A percentile compares a stretch with the other conserved stretches of the same genome.
phyloP scores from a whole-genome alignment of 2,888 invertebrate species.

The Drosophila niveifrons region DNA sequence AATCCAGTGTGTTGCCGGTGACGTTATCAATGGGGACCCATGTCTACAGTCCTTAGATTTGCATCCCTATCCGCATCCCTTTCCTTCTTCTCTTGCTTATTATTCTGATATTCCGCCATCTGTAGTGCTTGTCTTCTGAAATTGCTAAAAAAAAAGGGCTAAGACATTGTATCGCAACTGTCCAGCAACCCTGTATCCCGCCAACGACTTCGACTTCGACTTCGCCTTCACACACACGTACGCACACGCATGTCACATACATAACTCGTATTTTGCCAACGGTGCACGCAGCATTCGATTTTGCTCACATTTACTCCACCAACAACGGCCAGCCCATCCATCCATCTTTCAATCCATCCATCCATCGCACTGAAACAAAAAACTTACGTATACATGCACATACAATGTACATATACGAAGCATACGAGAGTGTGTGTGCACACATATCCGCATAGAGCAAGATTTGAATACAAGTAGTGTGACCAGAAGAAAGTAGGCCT shows the following conservation, averaged over 20 bases:
- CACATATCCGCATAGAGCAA: conserved; percentile 43
- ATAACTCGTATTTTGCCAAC: conserved; percentile 39
- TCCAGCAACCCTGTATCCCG: conserved; percentile 36
- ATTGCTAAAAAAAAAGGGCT: conserved; percentile 52
- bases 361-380: conserved; percentile 34
- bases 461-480: conserved; percentile 57
- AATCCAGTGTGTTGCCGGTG: conserved; percentile 8
- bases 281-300: conserved; percentile 61
- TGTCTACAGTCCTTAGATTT: conserved; percentile 5
- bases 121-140: conserved; percentile 45
- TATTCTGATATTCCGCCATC: conserved; percentile 14
- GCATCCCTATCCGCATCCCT: conserved; percentile 1
- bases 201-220: conserved; percentile 30
- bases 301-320: conserved; percentile 57
- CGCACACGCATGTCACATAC: conserved; percentile 11
- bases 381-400: conserved; percentile 29
- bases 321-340: conserved; percentile 29
- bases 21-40: conserved; percentile 10
- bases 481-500: conserved; percentile 76
- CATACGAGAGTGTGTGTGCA: conserved; percentile 13
- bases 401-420: conserved; percentile 11
- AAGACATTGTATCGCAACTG: conserved; percentile 55
- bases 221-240: conserved; percentile 9
- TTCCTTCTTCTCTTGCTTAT: too few species aligned
- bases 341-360: conserved; percentile 27